Evolutionary conservation across 2,113 vertebrate genomes (phyloP), one percentile per base, ranked within the genome.

Genomic region (Indicator maculatus): DNA sequence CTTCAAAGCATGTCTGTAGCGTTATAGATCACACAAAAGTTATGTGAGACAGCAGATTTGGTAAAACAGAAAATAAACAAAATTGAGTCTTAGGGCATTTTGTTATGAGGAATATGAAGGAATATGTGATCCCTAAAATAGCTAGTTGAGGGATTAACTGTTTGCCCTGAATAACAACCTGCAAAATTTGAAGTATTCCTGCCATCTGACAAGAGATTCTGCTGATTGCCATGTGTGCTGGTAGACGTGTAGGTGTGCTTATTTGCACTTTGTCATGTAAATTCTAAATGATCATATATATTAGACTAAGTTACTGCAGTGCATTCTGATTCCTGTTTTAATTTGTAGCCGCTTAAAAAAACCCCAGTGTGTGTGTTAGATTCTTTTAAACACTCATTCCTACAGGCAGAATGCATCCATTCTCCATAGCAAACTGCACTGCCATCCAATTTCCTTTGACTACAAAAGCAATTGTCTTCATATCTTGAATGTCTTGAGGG

Each of bases 191-290:
- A 16, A 82, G 8, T 47, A 45, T 82, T 65, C 21, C 27, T 79
- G 31, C 4, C 7, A 10, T 9, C 20, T 33, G 47, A 61, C 0
- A 0, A 13, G 14, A 59, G 16, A 39, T 21, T 31, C 78, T 47
- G 20, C 3, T 38, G 3, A 18, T 27, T 66, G 4, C 15, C 5
- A 3, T 59, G 8, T 24, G 12, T 31, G 18, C 12, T 58, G 26
- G 9, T 47, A 8, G 6, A 76, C 4, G 2, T 1, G 3, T 8
- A 39, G 7, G 7, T 1, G 52, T 12, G 6, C 1, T 4, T 58
- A 17, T 17, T 21, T 65, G 11, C 33, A 52, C 30, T 38, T 60
- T 31, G 31, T 16, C 8, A 12, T 16, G 3, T 16, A 64, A 76
- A 39, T 52, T 91, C 65, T 21, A 73, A 81, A 53, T 39, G 4